Evolutionary conservation across 2,888 invertebrate genomes (phyloP).

Genomic region (Lepidonotus clava): DNA sequence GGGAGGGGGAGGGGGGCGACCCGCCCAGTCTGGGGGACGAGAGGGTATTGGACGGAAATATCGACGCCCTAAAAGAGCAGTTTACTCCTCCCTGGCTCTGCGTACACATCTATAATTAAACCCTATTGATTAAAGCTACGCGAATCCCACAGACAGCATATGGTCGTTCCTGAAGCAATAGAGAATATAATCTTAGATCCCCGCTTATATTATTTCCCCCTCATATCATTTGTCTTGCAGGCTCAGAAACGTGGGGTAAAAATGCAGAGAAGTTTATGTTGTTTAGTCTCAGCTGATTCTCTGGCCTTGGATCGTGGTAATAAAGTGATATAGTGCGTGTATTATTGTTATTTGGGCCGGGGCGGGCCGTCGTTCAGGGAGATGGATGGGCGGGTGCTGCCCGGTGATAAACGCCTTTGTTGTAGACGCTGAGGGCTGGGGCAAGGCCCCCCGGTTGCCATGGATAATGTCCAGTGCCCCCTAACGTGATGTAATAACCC

Average conservation of each 20-base stretch:
- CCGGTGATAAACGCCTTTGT: slow-evolving; percentile 21
- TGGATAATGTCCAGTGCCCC: slow-evolving; percentile 42
- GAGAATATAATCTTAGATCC: too few species aligned
- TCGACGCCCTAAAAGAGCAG: slow-evolving; percentile 45
- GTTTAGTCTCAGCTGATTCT: too few species aligned
- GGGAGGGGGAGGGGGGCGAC: background rate
- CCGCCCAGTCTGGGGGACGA: too few species aligned
- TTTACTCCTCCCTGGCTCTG: background rate
- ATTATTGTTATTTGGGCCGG: background rate
- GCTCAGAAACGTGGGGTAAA: too few species aligned
- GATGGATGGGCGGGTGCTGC: slow-evolving; percentile 8
- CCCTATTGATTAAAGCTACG: slow-evolving; percentile 31
- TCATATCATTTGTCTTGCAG: too few species aligned
- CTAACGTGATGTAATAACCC: slow-evolving; percentile 48
- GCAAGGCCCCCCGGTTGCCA: slow-evolving; percentile 31
- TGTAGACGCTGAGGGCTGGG: background rate
- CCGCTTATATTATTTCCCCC: too few species aligned
- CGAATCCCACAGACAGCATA: too few species aligned
- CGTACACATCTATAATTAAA: slow-evolving; percentile 18
- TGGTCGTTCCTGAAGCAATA: too few species aligned
- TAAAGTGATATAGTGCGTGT: background rate
- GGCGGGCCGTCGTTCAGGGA: background rate
- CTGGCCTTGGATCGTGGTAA: background rate
- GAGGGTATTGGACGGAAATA: background rate
- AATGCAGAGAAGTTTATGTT: too few species aligned